Conservation (phyloP, 2,888 invertebrate genomes). For the Fissipunctia ypsillon region DNA sequence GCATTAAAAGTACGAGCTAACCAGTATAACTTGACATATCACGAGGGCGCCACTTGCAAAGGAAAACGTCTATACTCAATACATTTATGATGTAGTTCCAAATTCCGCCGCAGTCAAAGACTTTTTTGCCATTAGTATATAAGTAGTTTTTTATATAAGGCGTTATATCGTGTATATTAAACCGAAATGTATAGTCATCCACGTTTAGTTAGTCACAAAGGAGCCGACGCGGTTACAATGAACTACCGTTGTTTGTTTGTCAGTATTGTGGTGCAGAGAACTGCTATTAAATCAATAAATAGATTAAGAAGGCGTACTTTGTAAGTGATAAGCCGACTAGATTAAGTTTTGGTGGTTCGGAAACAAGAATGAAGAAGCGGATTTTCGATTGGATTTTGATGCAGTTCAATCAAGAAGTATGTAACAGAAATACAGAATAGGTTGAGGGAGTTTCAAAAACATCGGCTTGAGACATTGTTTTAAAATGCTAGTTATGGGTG, state of each 20-base stretch:
- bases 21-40: constrained; percentile 5
- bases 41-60: constrained; percentile 20
- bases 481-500: no score
- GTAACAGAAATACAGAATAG: not conserved
- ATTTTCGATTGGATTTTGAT: constrained; percentile 20
- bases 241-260: constrained; percentile 82
- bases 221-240: constrained; percentile 69
- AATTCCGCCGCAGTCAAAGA: constrained; percentile 10
- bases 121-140: constrained; percentile 19
- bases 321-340: constrained; percentile 84
- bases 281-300: constrained; percentile 86
- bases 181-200: constrained; percentile 61
- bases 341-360: constrained; percentile 68
- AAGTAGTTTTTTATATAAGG: constrained; percentile 58
- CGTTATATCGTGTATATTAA: constrained; percentile 60
- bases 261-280: constrained; percentile 68
- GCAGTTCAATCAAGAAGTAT: not conserved
- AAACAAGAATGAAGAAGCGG: not conserved
- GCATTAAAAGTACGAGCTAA: constrained; percentile 10
- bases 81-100: not conserved
- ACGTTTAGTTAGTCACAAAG: constrained; percentile 64
- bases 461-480: no score
- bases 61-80: not conserved
- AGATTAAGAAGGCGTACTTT: constrained; percentile 84
- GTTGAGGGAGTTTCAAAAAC: not conserved